Percentiles rank a stretch among this genome's conserved stretches.
Evolutionary conservation across 35 echinoderm and acorn worm species (phyloP).

Genomic region (Apostichopus parvimensis): DNA sequence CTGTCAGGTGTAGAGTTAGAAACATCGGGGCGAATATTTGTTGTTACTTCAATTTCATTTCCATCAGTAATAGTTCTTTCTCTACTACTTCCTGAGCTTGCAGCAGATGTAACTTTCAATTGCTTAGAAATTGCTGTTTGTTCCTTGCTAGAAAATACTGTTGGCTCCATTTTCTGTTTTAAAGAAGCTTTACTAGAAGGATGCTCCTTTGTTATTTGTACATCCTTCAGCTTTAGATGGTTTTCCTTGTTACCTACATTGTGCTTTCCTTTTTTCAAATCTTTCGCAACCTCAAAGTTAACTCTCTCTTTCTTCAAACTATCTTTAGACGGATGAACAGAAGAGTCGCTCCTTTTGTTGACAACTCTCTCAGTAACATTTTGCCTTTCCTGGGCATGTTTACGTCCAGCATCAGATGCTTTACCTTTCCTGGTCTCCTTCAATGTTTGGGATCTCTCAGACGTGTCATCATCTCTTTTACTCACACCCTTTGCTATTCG

Average conservation of each 20-base stretch:
- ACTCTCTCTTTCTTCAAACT: conserved; percentile 1
- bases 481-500: background rate
- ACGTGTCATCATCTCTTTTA: background rate
- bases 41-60: background rate
- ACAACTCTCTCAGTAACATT: background rate
- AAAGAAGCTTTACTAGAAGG: background rate
- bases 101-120: background rate
- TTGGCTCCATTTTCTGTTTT: background rate
- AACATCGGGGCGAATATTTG: background rate
- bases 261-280: background rate
- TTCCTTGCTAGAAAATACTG: background rate
- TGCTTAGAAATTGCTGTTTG: background rate
- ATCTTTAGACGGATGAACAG: background rate
- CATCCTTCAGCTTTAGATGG: background rate
- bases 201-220: background rate
- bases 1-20: background rate
- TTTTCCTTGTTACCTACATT: background rate
- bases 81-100: background rate
- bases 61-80: background rate
- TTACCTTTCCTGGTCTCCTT: background rate
- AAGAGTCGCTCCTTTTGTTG: background rate
- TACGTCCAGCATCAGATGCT: background rate
- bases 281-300: background rate
- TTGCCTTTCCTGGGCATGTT: background rate
- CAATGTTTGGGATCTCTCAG: background rate